phyloP scores from a whole-genome alignment of 2,113 vertebrate species.

The Cryptomyrus ogoouensis region DNA sequence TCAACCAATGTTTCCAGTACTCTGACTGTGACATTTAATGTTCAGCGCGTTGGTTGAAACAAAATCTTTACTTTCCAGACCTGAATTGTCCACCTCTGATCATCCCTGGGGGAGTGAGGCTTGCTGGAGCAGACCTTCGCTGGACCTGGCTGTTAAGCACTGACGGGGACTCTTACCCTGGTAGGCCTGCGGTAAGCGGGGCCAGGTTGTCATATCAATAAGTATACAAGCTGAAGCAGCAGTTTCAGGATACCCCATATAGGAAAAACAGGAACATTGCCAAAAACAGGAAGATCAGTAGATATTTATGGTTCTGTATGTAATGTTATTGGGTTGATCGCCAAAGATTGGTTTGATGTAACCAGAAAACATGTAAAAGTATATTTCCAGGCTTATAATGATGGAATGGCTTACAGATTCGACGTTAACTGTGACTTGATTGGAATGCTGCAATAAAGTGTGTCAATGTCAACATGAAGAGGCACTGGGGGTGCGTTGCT shows the following conservation, averaged over 20 bases:
- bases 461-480: background rate
- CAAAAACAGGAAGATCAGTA: background rate
- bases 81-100: background rate
- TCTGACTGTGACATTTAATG: background rate
- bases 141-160: background rate
- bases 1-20: background rate
- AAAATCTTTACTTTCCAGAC: background rate
- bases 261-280: background rate
- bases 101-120: background rate
- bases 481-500: background rate
- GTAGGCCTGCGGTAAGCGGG: background rate
- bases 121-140: background rate
- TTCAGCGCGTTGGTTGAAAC: background rate
- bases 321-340: background rate
- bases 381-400: background rate
- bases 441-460: background rate
- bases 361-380: background rate
- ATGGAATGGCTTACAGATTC: background rate
- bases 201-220: background rate
- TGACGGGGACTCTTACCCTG: background rate
- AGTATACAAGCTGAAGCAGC: background rate
- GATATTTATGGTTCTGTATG: background rate
- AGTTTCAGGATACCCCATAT: background rate
- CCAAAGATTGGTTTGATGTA: background rate
- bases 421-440: background rate